These are phyloP conservation scores for Myotis myotis DNA, from an alignment of 2,797 vertebrate genomes.

Conservation along the genomic window DNA sequence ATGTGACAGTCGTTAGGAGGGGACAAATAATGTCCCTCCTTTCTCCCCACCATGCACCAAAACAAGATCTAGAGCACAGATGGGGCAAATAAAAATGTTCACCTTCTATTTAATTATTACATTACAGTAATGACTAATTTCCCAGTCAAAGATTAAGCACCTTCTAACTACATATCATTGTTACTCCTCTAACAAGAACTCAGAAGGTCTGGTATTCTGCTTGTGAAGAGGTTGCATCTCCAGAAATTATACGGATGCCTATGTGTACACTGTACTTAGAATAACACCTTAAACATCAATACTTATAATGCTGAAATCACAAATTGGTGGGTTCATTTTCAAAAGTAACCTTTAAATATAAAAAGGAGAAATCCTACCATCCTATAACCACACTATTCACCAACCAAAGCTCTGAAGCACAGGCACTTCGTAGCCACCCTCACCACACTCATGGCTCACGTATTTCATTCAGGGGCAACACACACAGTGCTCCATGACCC, in stretches of 20 bases:
- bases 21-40: neutral
- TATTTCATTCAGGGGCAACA: neutral
- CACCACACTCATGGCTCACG: neutral
- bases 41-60: neutral
- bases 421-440: neutral
- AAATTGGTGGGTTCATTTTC: neutral
- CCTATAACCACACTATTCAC: neutral
- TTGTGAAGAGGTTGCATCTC: neutral
- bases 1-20: neutral
- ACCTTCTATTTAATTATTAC: neutral
- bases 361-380: neutral
- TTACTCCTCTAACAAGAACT: neutral
- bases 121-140: neutral
- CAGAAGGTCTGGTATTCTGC: neutral
- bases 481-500: neutral
- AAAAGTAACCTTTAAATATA: neutral
- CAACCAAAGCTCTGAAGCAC: neutral
- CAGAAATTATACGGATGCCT: neutral
- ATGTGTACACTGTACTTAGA: neutral
- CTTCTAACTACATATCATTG: neutral
- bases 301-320: conserved; percentile 9
- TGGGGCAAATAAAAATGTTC: neutral
- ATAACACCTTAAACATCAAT: neutral
- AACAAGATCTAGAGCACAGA: neutral
- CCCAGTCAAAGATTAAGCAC: neutral